Conservation (phyloP, 2,888 invertebrate genomes). For the Pherbina coryleti region DNA sequence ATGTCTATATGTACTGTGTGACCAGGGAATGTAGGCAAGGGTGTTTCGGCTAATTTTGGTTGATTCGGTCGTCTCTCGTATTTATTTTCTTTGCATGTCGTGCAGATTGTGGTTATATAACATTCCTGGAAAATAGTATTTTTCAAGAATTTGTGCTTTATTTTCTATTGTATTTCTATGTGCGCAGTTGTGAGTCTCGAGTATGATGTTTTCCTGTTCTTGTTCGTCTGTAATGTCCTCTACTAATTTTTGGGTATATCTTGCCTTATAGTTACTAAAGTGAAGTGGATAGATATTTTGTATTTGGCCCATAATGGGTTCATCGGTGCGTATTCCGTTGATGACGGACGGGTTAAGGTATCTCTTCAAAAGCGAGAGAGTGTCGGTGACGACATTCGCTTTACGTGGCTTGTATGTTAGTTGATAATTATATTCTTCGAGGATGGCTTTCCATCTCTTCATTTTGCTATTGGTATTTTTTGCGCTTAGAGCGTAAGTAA, state of each 20-base stretch:
- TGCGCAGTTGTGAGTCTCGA: too few relatives aligned
- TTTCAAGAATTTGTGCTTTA: constrained; percentile 6
- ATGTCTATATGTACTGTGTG: background rate
- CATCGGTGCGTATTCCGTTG: constrained; percentile 22
- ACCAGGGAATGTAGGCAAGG: too few relatives aligned
- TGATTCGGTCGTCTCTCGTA: too few relatives aligned
- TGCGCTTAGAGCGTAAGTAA: background rate
- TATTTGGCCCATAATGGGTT: constrained; percentile 19
- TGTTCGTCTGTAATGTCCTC: too few relatives aligned
- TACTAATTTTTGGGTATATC: background rate
- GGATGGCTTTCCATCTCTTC: constrained; percentile 18
- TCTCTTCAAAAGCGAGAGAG: constrained; percentile 8
- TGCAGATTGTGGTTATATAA: background rate
- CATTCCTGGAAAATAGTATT: constrained; percentile 20
- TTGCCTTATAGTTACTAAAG: background rate
- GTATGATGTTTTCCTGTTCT: too few relatives aligned
- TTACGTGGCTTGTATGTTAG: constrained; percentile 5
- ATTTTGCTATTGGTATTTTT: constrained; percentile 10
- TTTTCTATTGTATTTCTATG: constrained; percentile 22
- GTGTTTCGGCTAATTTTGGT: too few relatives aligned
- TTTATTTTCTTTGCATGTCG: too few relatives aligned
- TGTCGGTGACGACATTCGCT: background rate
- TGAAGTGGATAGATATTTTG: background rate
- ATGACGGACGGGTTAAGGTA: constrained; percentile 17
- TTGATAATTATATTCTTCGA: constrained; percentile 21